A percentile compares a stretch with the other conserved stretches of the same genome.
phyloP scores from a whole-genome alignment of 2,888 invertebrate species.

The Rotaria sp. region DNA sequence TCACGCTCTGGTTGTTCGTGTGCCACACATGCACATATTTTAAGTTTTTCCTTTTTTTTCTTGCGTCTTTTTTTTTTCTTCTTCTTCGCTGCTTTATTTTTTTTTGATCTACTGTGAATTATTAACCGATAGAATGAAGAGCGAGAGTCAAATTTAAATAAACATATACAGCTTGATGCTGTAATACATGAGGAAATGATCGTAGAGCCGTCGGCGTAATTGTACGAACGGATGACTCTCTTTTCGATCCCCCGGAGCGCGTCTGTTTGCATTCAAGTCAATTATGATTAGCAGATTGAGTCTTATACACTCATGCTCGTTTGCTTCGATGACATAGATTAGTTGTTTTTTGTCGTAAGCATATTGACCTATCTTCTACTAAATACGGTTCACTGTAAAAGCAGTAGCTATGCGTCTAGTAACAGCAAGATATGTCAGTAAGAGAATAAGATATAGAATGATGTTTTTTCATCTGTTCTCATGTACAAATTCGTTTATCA shows the following conservation, averaged over 20 bases:
- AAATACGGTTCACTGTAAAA: neutral
- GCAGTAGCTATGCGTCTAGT: neutral
- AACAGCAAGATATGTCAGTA: neutral
- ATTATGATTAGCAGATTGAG: neutral
- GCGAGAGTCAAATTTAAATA: neutral
- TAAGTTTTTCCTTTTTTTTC: neutral
- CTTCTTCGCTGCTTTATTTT: neutral
- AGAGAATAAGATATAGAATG: neutral
- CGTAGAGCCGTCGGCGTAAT: neutral
- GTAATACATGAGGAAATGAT: neutral
- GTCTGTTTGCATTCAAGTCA: neutral
- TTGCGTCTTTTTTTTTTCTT: neutral
- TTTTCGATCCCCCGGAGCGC: neutral
- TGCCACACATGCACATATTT: neutral
- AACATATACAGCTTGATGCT: neutral
- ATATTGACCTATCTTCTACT: neutral
- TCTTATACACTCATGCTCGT: neutral
- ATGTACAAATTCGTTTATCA: neutral
- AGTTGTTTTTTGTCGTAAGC: neutral
- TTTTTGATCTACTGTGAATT: neutral
- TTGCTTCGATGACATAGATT: neutral
- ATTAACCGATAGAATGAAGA: neutral
- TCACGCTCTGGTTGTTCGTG: neutral
- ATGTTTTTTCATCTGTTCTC: slow-evolving; percentile 24
- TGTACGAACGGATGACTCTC: neutral